A percentile compares a stretch with the other conserved stretches of the same genome.
phyloP scores from a whole-genome alignment of 2,888 invertebrate species.

The Ochropleura plecta region DNA sequence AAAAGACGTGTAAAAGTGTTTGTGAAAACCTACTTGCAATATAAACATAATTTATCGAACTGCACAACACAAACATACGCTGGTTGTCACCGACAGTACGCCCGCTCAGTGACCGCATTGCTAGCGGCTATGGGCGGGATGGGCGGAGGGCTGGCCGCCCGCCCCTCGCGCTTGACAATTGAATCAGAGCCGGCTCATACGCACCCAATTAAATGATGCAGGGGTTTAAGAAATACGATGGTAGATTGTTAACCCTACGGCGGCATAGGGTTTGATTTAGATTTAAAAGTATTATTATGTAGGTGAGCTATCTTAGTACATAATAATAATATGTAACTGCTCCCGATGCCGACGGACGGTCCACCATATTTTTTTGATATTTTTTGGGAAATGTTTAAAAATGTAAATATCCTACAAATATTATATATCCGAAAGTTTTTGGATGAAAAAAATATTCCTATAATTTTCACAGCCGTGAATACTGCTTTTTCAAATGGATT shows the following conservation, averaged over 20 bases:
- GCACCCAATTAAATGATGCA: conserved; percentile 33
- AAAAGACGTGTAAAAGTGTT: too few relatives aligned
- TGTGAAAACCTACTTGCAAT: too few relatives aligned
- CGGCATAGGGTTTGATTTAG: not conserved
- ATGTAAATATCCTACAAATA: too few relatives aligned
- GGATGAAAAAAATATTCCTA: too few relatives aligned
- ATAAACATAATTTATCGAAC: too few relatives aligned
- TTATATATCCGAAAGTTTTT: too few relatives aligned
- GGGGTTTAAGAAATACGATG: conserved; percentile 13
- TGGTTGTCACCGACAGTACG: conserved; percentile 59
- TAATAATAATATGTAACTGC: too few relatives aligned
- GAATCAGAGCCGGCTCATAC: conserved; percentile 55
- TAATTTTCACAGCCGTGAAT: too few relatives aligned
- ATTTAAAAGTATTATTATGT: conserved; percentile 10
- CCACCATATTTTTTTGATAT: too few relatives aligned
- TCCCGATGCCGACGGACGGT: too few relatives aligned
- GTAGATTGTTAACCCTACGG: conserved; percentile 10
- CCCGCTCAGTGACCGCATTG: conserved; percentile 53
- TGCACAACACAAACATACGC: not conserved
- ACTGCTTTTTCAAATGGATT: too few relatives aligned
- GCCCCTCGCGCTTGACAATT: conserved; percentile 69
- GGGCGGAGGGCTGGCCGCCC: conserved; percentile 75
- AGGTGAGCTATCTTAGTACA: not conserved
- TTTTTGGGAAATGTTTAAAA: too few relatives aligned
- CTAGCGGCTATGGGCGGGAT: conserved; percentile 75